A percentile compares a stretch with the other conserved stretches of the same genome.
phyloP scores from a whole-genome alignment of 2,113 vertebrate species.

The Clarias gariepinus region DNA sequence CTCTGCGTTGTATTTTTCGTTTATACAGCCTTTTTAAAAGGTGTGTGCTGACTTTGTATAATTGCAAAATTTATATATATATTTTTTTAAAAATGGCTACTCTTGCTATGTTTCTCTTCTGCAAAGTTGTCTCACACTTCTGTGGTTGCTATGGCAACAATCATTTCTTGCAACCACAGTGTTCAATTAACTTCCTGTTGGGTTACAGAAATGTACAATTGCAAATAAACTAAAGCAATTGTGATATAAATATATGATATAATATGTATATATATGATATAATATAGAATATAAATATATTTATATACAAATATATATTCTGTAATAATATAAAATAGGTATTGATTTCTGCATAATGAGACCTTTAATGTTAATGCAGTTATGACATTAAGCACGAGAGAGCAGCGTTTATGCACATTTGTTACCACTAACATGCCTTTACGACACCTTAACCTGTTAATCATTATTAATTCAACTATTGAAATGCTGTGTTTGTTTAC shows the following conservation, averaged over 20 bases:
- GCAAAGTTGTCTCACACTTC: background rate
- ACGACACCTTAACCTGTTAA: background rate
- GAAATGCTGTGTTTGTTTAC: background rate
- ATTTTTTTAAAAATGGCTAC: too few relatives aligned
- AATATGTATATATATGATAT: too few relatives aligned
- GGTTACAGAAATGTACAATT: background rate
- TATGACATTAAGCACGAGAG: conserved; percentile 22
- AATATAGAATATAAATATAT: too few relatives aligned
- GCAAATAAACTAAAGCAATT: too few relatives aligned
- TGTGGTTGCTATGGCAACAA: conserved; percentile 32
- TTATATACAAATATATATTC: background rate
- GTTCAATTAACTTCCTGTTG: conserved; percentile 55
- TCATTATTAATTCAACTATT: background rate
- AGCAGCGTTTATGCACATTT: background rate
- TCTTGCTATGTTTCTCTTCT: background rate
- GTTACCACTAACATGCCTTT: background rate
- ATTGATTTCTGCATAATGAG: background rate
- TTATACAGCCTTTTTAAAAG: background rate
- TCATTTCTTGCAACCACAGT: conserved; percentile 30
- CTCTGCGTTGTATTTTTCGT: background rate
- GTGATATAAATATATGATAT: background rate
- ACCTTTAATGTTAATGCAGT: background rate
- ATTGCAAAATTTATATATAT: background rate
- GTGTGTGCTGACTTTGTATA: background rate
- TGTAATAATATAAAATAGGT: background rate